Conservation (phyloP, 1,140 invertebrate genomes). For the Philotrypesis tridentata region DNA sequence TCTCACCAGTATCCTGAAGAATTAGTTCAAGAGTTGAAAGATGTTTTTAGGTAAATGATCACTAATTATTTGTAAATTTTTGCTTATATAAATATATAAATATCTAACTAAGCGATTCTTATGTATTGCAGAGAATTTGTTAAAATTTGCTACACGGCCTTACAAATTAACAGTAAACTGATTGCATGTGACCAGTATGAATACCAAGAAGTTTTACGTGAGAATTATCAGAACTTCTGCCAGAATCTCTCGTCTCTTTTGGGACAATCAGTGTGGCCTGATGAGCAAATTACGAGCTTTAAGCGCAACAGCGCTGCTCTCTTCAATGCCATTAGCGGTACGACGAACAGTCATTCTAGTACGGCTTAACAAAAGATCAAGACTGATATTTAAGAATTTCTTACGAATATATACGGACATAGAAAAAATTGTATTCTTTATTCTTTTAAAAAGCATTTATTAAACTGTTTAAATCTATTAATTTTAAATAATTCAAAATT, state of each 20-base stretch:
- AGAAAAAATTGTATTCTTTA: conserved; percentile 21
- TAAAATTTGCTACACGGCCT: conserved; percentile 87
- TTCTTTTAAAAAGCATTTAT: conserved; percentile 20
- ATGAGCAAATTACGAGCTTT: conserved; percentile 77
- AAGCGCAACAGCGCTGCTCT: conserved; percentile 80
- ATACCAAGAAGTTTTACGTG: conserved; percentile 89
- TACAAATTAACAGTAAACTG: conserved; percentile 90
- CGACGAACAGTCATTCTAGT: conserved; percentile 79
- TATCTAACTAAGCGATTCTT: not conserved
- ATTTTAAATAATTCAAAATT: conserved; percentile 7
- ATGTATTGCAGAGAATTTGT: conserved; percentile 84
- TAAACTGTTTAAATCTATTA: conserved; percentile 1
- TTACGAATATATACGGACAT: not conserved
- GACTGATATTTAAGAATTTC: conserved; percentile 50
- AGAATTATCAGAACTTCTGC: conserved; percentile 90
- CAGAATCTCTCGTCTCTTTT: conserved; percentile 83
- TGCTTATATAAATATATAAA: not conserved
- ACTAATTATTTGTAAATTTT: conserved; percentile 1
- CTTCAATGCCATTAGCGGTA: conserved; percentile 81
- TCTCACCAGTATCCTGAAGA: conserved; percentile 83
- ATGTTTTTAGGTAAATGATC: conserved; percentile 84
- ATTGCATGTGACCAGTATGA: conserved; percentile 90
- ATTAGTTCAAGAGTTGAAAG: conserved; percentile 88
- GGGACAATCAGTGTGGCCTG: conserved; percentile 81
- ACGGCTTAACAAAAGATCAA: conserved; percentile 73